Evolutionary conservation across 2,888 invertebrate species (phyloP).

Genomic region (Girardia tigrina): DNA sequence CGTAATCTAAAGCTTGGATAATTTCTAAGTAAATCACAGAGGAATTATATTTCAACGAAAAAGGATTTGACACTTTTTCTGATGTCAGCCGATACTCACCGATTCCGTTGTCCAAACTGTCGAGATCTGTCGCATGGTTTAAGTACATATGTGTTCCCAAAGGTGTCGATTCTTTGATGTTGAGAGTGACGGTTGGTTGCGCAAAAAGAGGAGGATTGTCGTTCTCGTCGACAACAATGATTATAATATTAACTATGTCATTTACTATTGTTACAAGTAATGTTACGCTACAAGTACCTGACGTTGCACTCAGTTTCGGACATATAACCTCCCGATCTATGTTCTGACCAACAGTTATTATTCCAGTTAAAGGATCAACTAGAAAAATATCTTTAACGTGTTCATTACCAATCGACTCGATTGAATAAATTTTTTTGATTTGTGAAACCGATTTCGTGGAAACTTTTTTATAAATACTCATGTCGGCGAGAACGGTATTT

Average conservation of each 20-base stretch:
- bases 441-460: not conserved
- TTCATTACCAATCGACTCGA: slow-evolving; percentile 5
- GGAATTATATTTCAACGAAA: not conserved
- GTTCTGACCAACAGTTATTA: not conserved
- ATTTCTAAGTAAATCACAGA: not conserved
- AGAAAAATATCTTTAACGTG: not conserved
- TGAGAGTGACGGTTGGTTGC: not conserved
- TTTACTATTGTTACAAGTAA: not conserved
- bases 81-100: not conserved
- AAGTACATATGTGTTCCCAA: not conserved
- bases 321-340: not conserved
- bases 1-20: not conserved
- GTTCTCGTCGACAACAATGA: not conserved
- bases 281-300: not conserved
- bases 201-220: not conserved
- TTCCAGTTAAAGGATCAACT: not conserved
- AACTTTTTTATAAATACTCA: not conserved
- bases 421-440: not conserved
- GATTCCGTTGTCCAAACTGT: not conserved
- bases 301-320: not conserved
- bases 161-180: not conserved
- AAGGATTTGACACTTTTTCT: not conserved
- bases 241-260: not conserved
- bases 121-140: not conserved
- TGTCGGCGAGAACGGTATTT: not conserved